A percentile compares a stretch with the other conserved stretches of the same genome.
These are phyloP conservation scores for Fulmarus glacialis DNA, from an alignment of 2,113 vertebrate species.

Conservation along the genomic window DNA sequence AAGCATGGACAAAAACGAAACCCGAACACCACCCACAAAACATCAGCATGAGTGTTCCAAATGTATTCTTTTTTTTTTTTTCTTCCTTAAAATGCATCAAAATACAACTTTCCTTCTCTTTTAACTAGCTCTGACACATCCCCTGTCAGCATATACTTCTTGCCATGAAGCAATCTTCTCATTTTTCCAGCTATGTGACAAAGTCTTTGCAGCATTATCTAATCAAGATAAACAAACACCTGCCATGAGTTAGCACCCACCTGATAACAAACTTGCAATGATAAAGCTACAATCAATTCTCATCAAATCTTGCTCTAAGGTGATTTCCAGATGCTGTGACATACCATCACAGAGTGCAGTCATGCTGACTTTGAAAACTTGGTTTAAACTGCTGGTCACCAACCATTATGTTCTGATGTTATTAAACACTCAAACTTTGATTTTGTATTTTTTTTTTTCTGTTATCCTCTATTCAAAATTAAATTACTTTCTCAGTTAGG, in stretches of 20 bases:
- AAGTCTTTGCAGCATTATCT: conserved; percentile 33
- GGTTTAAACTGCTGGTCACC: not conserved
- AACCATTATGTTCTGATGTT: not conserved
- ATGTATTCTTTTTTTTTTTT: not conserved
- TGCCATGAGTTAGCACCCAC: not conserved
- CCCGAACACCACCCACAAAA: not conserved
- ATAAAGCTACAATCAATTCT: conserved; percentile 60
- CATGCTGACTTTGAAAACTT: conserved; percentile 15
- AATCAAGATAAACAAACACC: conserved; percentile 61
- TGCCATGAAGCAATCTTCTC: not conserved
- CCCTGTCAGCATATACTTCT: not conserved
- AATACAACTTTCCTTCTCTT: not conserved
- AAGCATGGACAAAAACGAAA: rapidly evolving
- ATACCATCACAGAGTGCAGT: not conserved
- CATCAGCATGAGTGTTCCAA: rapidly evolving
- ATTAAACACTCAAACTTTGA: not conserved
- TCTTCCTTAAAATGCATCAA: not conserved
- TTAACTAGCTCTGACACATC: not conserved
- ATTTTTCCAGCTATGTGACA: not conserved
- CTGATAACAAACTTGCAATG: conserved; percentile 19
- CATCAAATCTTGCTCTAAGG: conserved; percentile 47
- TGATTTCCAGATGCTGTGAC: conserved; percentile 5
- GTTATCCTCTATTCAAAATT: not conserved
- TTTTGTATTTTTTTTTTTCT: not conserved
- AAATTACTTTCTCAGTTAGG: not conserved